phyloP scores from a whole-genome alignment of 2,797 vertebrate species.

The Pangasius larnaudii region DNA sequence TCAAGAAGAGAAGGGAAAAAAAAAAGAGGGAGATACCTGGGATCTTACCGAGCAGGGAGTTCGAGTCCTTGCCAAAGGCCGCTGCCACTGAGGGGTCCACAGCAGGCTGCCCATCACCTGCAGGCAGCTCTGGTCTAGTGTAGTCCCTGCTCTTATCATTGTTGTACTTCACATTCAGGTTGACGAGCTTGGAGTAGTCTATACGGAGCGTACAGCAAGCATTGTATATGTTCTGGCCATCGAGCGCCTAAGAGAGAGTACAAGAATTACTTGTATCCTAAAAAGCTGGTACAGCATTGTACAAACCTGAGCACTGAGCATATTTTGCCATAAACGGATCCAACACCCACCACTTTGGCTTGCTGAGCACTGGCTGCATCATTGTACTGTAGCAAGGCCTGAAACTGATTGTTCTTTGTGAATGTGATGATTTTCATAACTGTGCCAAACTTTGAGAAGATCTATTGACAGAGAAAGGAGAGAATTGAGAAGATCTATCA shows the following conservation, averaged over 20 bases:
- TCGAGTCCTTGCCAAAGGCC: conserved; percentile 93
- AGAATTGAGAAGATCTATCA: conserved; percentile 60
- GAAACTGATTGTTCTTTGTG: conserved; percentile 99
- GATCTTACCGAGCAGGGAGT: conserved; percentile 93
- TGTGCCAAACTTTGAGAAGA: conserved; percentile 98
- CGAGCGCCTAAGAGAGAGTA: conserved; percentile 82
- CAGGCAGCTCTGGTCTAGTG: conserved; percentile 94
- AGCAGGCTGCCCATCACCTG: conserved; percentile 91
- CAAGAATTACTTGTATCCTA: conserved; percentile 16
- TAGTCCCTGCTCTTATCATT: conserved; percentile 98
- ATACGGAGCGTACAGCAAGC: conserved; percentile 97
- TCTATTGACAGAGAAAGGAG: conserved; percentile 76
- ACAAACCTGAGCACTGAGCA: conserved; percentile 21
- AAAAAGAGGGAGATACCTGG: conserved; percentile 74
- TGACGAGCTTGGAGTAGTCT: conserved; percentile 98
- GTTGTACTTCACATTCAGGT: conserved; percentile 99
- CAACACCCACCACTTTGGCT: conserved; percentile 88
- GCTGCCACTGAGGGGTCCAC: conserved; percentile 88
- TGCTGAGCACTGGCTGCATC: conserved; percentile 94
- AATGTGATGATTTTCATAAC: conserved; percentile 99
- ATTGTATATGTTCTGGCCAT: conserved; percentile 98
- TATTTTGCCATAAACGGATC: conserved; percentile 22
- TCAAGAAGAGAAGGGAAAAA: conserved; percentile 37
- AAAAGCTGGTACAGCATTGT: not conserved
- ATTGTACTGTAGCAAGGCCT: conserved; percentile 94